Conservation (phyloP, 2,888 invertebrate genomes). For the Plagodis dolabraria region DNA sequence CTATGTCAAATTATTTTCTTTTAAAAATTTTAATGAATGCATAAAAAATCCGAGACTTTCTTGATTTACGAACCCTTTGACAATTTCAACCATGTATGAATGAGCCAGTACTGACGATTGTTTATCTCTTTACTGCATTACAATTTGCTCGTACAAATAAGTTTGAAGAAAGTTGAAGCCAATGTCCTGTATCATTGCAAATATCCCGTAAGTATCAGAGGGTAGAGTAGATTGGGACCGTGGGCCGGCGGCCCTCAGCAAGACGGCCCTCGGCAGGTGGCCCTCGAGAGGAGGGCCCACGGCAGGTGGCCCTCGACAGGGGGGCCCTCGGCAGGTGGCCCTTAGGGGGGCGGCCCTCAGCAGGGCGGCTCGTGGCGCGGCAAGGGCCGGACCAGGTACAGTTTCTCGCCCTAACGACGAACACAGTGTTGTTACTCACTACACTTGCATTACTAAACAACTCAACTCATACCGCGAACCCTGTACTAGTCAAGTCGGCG, state of each 20-base stretch:
- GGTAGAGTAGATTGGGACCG: neutral
- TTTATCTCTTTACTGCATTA: too few relatives aligned
- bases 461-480: too few relatives aligned
- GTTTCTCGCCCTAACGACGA: constrained; percentile 90
- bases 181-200: too few relatives aligned
- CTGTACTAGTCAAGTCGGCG: neutral
- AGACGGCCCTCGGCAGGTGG: constrained; percentile 2
- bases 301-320: constrained; percentile 3
- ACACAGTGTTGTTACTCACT: neutral
- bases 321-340: constrained; percentile 5
- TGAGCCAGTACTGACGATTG: too few relatives aligned
- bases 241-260: neutral
- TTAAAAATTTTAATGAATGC: too few relatives aligned
- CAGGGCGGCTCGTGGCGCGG: constrained; percentile 79
- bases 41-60: too few relatives aligned
- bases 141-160: too few relatives aligned
- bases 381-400: constrained; percentile 97
- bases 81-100: too few relatives aligned
- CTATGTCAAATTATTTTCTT: too few relatives aligned
- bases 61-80: too few relatives aligned
- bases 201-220: too few relatives aligned
- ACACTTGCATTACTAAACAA: neutral
- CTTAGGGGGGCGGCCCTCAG: constrained; percentile 43
- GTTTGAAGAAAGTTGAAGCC: too few relatives aligned
- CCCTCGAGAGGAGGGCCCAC: neutral